Evolutionary conservation across 2,888 invertebrate species (phyloP).

Genomic region (Oscheius sp.): DNA sequence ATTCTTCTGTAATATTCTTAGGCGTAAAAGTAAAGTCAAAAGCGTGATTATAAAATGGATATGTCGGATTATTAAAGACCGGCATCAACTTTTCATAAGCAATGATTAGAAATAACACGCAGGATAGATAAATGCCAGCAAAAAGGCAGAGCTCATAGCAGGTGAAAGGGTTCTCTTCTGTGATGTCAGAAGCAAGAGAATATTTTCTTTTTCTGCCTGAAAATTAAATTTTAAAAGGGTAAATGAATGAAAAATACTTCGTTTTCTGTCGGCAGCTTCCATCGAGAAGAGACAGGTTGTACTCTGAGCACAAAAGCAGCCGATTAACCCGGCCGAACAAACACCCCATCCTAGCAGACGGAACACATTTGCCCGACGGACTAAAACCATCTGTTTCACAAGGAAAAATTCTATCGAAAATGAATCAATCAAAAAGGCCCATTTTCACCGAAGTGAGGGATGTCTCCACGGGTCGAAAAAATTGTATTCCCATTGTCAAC

Average conservation of each 20-base stretch:
- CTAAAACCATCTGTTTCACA: conserved; percentile 13
- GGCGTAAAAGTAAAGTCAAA: conserved; percentile 12
- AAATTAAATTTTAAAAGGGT: background rate
- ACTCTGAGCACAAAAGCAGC: conserved; percentile 25
- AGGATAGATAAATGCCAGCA: conserved; percentile 46
- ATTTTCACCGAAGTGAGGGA: no score
- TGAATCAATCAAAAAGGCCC: no score
- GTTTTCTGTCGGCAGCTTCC: conserved; percentile 25
- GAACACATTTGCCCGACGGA: conserved; percentile 21
- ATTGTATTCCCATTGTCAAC: no score
- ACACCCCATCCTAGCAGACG: conserved; percentile 13
- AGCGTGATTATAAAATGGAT: conserved; percentile 61
- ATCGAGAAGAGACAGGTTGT: conserved; percentile 6
- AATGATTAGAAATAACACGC: conserved; percentile 55
- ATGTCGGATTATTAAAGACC: conserved; percentile 63
- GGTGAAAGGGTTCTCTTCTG: conserved; percentile 54
- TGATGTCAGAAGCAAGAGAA: conserved; percentile 54
- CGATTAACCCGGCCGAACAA: conserved; percentile 32
- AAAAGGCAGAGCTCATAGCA: conserved; percentile 45
- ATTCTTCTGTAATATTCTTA: conserved; percentile 16
- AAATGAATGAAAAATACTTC: background rate
- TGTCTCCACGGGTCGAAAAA: no score
- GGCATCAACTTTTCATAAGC: conserved; percentile 64
- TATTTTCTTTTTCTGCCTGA: conserved; percentile 35
- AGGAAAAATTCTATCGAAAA: no score